Percentiles rank a stretch among this genome's conserved stretches.
Evolutionary conservation across 2,888 invertebrate species (phyloP).

Genomic region (Cheilosia soror): DNA sequence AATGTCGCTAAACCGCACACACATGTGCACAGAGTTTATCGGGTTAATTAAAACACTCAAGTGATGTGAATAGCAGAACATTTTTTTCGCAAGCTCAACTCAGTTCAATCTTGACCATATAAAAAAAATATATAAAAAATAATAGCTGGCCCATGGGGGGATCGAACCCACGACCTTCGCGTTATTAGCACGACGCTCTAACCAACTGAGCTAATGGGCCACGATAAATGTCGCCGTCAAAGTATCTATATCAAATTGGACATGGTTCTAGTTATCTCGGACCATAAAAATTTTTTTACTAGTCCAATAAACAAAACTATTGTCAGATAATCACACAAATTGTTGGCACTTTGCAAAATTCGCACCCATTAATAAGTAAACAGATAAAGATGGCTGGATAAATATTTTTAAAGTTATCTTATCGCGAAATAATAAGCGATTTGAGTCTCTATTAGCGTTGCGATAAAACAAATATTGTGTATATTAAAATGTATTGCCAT

Average conservation of each 20-base stretch:
- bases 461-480: constrained; percentile 16
- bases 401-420: constrained; percentile 31
- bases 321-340: too few species aligned
- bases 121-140: constrained; percentile 61
- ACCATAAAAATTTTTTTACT: too few species aligned
- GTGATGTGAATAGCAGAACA: not conserved
- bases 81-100: not conserved
- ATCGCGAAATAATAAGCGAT: constrained; percentile 10
- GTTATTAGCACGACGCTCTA: constrained; percentile 85
- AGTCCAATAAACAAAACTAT: too few species aligned
- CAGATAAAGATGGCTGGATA: not conserved
- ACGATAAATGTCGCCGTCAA: not conserved
- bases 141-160: constrained; percentile 83
- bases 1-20: not conserved
- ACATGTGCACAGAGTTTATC: not conserved
- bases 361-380: not conserved
- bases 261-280: too few species aligned
- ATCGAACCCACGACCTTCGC: constrained; percentile 84
- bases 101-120: not conserved
- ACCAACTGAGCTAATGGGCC: constrained; percentile 84
- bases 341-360: not conserved
- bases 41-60: not conserved
- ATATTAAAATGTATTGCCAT: constrained; percentile 24
- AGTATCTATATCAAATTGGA: not conserved
- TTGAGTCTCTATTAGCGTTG: not conserved